Evolutionary conservation across 1,140 invertebrate genomes (phyloP), one percentile per base, ranked within the genome.

Genomic region (Araneus ventricosus): DNA sequence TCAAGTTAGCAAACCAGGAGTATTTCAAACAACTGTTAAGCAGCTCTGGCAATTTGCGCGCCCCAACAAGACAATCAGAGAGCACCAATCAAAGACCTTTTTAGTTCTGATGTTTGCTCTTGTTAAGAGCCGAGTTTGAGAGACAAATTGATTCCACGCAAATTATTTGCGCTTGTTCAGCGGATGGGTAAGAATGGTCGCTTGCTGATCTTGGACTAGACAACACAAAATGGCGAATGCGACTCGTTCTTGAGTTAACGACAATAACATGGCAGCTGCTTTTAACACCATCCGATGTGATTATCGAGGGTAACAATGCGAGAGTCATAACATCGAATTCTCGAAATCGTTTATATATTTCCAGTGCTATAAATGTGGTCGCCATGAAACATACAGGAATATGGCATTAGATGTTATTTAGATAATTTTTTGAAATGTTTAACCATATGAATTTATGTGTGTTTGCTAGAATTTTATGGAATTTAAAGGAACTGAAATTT

Each of bases 71-170:
- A 75, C 70, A 75, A 75, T 75, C 30, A 34, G 27, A 75, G 22
- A 75, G 70, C 34, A 34, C 70, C 70, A 75, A 75, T 75, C 70
- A 75, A 75, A 75, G 30, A 75, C 17, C 30, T 75, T 20, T 75
- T 75, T 75, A 75, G 70, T 17, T 6, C 20, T 10, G 30, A 37
- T 75, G 34, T 75, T 75, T 75, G 27, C 70, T 3, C 70, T 75
- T 75, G 70, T 75, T 75, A 75, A 30, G 14, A 22, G 10, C 3
- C 2, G 1, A 52, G 17, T 52, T 52, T 34, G 30, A 75, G 34
- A 75, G 34, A 75, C 70, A 75, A 75, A 75, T 75, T 34, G 70
- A 75, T 75, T 75, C 70, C 1, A 37, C 1, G 63, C 63, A 67
- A 67, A 67, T 67, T 67, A 67, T 67, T 67, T 67, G 63, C 24